Evolutionary conservation across 2,797 vertebrate species (phyloP), one percentile per base, ranked within the genome.

Genomic region (Enteromius thamalakanensis): DNA sequence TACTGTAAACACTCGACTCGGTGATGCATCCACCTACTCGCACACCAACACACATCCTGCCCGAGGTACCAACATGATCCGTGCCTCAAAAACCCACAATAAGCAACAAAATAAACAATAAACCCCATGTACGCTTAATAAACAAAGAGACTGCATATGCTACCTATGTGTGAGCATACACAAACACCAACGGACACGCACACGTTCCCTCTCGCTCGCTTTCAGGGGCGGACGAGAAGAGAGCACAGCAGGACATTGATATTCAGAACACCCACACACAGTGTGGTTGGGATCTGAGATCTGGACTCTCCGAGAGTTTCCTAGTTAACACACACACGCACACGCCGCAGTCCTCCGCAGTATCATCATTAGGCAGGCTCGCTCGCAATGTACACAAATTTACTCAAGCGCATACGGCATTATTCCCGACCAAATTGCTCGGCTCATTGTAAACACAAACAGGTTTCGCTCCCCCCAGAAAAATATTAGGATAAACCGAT

Each of bases 291-390:
- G 82, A 88, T 84, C 83, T 67, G 60, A 74, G 76, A 84, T 84
- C 68, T 85, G 84, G 83, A 74, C 91, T 93, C 93, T 91, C 87
- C 86, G 88, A 91, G 88, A 90, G 91, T 89, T 89, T 84, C 70
- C 90, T 87, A 80, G 88, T 86, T 85, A 89, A 87, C 89, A 82
- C 81, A 81, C 80, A 37, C 40, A 42, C 40, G 2, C 40, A 77
- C 83, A 76, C 76, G 62, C 86, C 79, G 84, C 83, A 82, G 83
- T 85, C 76, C 58, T 85, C 83, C 67, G 83, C 84, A 87, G 72
- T 72, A 89, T 86, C 86, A 87, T 81, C 84, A 84, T 87, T 87
- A 86, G 49, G n/a, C 83, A 68, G 72, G 80, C 65, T 82, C 49
- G 42, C 72, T 84, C 4, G 1, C 49, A 65, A 75, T 49, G 53